These are phyloP conservation scores for Apis laboriosa DNA, from an alignment of 1,140 invertebrate genomes.

Conservation along the genomic window DNA sequence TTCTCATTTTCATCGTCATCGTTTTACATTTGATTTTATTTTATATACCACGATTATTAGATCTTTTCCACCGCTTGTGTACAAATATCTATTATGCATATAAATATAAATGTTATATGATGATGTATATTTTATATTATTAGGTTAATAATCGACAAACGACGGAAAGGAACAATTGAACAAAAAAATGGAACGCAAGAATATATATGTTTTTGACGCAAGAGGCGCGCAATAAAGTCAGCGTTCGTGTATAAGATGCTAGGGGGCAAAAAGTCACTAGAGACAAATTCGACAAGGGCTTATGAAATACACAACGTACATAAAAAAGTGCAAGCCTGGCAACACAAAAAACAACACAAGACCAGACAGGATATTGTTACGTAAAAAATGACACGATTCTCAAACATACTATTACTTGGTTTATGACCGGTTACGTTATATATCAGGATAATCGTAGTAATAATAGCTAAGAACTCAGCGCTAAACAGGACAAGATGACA, in stretches of 20 bases:
- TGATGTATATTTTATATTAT: conserved; percentile 46
- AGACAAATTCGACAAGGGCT: conserved; percentile 70
- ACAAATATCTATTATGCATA: conserved; percentile 3
- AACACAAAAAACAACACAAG: conserved; percentile 78
- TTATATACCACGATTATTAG: background rate
- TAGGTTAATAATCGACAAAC: conserved; percentile 47
- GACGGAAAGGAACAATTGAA: conserved; percentile 57
- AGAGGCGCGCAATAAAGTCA: conserved; percentile 66
- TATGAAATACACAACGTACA: conserved; percentile 56
- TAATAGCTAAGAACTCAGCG: conserved; percentile 64
- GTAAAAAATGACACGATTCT: conserved; percentile 66
- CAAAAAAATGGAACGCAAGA: conserved; percentile 60
- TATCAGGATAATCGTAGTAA: conserved; percentile 1
- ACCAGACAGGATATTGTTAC: conserved; percentile 59
- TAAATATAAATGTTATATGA: background rate
- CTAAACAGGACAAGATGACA: conserved; percentile 75
- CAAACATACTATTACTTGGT: conserved; percentile 61
- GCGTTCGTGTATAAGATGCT: conserved; percentile 60
- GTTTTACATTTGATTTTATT: background rate
- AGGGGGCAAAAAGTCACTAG: conserved; percentile 65
- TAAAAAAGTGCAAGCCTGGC: conserved; percentile 77
- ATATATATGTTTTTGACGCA: conserved; percentile 54
- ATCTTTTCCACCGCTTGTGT: background rate
- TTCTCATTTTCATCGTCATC: conserved; percentile 71
- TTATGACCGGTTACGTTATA: conserved; percentile 53